phyloP scores from a whole-genome alignment of 2,888 invertebrate species.

The Nemapogon koenigi region DNA sequence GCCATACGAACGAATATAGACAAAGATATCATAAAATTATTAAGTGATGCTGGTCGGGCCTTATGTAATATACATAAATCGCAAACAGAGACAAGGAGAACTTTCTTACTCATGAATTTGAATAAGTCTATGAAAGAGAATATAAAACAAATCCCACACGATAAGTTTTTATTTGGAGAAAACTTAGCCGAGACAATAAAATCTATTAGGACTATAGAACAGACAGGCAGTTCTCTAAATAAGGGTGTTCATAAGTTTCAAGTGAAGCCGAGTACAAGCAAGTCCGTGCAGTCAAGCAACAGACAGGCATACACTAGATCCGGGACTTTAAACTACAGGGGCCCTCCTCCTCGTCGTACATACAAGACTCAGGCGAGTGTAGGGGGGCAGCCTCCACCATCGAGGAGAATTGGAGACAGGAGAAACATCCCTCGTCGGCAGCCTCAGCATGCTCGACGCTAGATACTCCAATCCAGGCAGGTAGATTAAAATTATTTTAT shows the following conservation, averaged over 20 bases:
- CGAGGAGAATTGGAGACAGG: no score
- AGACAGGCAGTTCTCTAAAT: no score
- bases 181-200: not conserved
- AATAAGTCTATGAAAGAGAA: not conserved
- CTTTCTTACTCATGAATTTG: not conserved
- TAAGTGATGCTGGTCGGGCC: not conserved
- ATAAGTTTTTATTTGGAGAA: not conserved
- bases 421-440: not conserved
- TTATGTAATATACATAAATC: not conserved
- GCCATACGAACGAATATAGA: not conserved
- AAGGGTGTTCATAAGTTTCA: no score
- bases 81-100: not conserved
- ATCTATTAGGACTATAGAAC: not conserved
- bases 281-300: not conserved
- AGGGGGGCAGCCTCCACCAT: not conserved
- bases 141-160: not conserved
- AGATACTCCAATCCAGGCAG: not conserved
- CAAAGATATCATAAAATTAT: not conserved
- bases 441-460: not conserved
- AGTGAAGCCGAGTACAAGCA: no score
- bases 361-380: not conserved
- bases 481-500: slow-evolving; percentile 2
- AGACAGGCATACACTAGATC: not conserved
- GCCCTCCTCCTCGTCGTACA: not conserved
- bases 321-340: not conserved